phyloP scores from a whole-genome alignment of 2,113 vertebrate genomes.

The Eurystomus gularis region DNA sequence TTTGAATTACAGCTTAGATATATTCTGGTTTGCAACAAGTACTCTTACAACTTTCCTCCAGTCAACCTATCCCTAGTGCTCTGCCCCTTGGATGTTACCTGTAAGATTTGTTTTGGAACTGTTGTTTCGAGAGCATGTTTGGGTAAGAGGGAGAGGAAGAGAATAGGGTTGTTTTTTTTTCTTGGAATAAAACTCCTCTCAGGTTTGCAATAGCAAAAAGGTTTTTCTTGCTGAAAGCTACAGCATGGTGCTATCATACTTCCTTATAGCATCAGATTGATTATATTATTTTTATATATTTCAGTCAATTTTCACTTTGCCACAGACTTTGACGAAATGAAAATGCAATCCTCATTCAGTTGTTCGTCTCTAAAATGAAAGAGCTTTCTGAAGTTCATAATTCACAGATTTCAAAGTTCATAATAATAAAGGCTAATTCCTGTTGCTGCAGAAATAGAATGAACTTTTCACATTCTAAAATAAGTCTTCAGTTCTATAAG shows the following conservation, averaged over 20 bases:
- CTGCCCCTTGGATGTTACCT: not conserved
- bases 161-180: not conserved
- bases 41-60: not conserved
- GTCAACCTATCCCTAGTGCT: not conserved
- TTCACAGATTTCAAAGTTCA: not conserved
- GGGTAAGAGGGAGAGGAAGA: not conserved
- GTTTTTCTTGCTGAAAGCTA: not conserved
- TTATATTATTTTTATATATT: not conserved
- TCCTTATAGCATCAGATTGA: not conserved
- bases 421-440: not conserved
- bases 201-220: not conserved
- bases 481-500: not conserved
- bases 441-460: not conserved
- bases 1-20: not conserved
- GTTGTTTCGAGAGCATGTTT: not conserved
- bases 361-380: not conserved
- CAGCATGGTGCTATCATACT: not conserved
- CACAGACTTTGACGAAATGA: not conserved
- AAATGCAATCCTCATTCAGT: not conserved
- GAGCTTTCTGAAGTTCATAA: not conserved
- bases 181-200: not conserved
- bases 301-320: not conserved
- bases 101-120: not conserved
- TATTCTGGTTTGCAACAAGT: not conserved
- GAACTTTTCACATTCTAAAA: constrained; percentile 5